Evolutionary conservation across 2,113 vertebrate genomes (phyloP).

Genomic region (Gracilinanus agilis): DNA sequence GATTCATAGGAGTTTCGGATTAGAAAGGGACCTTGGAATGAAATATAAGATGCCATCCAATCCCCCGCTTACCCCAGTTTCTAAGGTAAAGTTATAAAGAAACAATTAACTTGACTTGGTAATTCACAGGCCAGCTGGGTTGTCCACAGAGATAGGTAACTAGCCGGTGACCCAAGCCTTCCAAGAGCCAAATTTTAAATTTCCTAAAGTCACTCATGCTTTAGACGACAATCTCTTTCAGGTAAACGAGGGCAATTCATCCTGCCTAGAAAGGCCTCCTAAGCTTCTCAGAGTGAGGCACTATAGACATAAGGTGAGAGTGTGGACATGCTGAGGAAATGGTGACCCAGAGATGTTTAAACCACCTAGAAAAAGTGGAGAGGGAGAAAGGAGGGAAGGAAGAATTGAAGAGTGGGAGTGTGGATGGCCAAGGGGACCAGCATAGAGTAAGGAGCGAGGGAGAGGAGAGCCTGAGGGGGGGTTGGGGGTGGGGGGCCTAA

Average conservation of each 20-base stretch:
- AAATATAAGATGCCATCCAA: not conserved
- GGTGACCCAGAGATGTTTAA: not conserved
- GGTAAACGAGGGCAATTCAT: not conserved
- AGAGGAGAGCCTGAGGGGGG: not conserved
- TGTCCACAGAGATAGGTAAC: not conserved
- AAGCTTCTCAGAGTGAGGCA: not conserved
- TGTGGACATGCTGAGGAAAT: not conserved
- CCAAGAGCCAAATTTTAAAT: not conserved
- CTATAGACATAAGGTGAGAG: not conserved
- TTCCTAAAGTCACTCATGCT: not conserved
- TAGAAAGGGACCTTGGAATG: not conserved
- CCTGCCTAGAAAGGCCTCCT: not conserved
- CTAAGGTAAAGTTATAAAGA: not conserved
- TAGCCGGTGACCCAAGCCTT: not conserved
- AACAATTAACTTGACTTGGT: not conserved
- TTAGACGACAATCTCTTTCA: not conserved
- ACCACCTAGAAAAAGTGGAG: not conserved
- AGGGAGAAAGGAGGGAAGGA: not conserved
- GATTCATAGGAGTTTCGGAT: not conserved
- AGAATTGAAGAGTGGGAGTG: not conserved
- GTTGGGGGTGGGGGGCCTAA: rapidly evolving
- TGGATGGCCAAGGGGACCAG: not conserved
- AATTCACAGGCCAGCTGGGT: not conserved
- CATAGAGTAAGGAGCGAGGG: no score
- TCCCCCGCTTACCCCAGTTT: no score